Conservation (phyloP, 2,888 invertebrate genomes). For the Agrilus cyanescens region DNA sequence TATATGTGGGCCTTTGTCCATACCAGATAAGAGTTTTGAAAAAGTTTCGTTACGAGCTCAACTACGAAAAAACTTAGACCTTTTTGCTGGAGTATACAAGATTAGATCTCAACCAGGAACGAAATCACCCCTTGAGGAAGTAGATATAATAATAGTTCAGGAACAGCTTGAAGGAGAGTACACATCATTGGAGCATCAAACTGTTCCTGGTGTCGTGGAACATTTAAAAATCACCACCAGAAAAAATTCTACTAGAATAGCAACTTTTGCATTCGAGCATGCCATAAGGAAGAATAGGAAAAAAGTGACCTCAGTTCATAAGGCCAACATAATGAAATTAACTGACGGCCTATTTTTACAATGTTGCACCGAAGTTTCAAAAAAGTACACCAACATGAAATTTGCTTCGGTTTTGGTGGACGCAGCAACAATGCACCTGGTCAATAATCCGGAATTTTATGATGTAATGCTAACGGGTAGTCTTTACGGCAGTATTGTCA, state of each 20-base stretch:
- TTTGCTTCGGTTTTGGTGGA: slow-evolving; percentile 25
- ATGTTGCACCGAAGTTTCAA: slow-evolving; percentile 21
- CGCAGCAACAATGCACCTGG: slow-evolving; percentile 26
- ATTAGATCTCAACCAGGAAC: slow-evolving; percentile 43
- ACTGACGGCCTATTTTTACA: slow-evolving; percentile 29
- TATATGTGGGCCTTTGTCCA: slow-evolving; percentile 36
- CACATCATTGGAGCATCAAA: slow-evolving; percentile 85
- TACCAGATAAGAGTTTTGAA: slow-evolving; percentile 41
- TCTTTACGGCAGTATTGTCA: slow-evolving; percentile 27
- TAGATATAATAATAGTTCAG: slow-evolving; percentile 87
- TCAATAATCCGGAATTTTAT: slow-evolving; percentile 24
- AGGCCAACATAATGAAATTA: slow-evolving; percentile 34
- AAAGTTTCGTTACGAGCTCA: no score
- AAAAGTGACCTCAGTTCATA: slow-evolving; percentile 9
- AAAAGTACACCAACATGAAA: slow-evolving; percentile 24
- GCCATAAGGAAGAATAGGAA: slow-evolving; percentile 6
- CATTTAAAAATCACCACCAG: slow-evolving; percentile 83
- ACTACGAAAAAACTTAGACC: slow-evolving; percentile 40
- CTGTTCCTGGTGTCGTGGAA: slow-evolving; percentile 76
- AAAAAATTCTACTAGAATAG: slow-evolving; percentile 8
- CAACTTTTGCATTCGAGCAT: slow-evolving; percentile 11
- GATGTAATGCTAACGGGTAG: slow-evolving; percentile 29
- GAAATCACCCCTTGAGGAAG: slow-evolving; percentile 57
- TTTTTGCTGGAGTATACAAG: slow-evolving; percentile 45
- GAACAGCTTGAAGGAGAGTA: slow-evolving; percentile 98